Conservation (phyloP, 2,797 vertebrate genomes). For the Falco rusticolus region DNA sequence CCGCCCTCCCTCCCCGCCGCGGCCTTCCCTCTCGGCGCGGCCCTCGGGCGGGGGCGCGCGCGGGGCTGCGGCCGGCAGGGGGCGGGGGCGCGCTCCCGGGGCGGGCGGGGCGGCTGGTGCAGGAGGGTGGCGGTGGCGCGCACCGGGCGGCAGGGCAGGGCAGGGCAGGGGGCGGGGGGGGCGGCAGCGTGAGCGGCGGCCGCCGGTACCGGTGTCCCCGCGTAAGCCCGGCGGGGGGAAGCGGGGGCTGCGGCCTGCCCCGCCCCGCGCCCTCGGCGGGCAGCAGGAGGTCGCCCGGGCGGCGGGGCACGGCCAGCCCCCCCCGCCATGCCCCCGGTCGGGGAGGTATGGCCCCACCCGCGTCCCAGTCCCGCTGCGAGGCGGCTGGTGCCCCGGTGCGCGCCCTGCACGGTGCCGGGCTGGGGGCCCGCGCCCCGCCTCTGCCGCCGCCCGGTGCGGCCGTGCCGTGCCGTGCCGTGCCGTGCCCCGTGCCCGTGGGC, state of each 20-base stretch:
- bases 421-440: not conserved
- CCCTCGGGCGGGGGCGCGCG: not conserved
- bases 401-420: not conserved
- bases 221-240: not conserved
- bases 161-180: not conserved
- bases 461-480: too few species aligned
- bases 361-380: not conserved
- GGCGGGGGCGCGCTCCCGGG: not conserved
- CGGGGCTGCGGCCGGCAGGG: constrained; percentile 15
- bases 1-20: constrained; percentile 26
- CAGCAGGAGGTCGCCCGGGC: too few species aligned
- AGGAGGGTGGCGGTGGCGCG: not conserved
- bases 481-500: too few species aligned
- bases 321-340: not conserved
- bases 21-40: not conserved
- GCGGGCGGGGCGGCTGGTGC: not conserved
- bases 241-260: too few species aligned
- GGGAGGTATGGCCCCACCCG: not conserved
- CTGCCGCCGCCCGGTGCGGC: not conserved
- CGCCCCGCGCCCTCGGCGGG: not conserved
- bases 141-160: not conserved
- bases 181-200: not conserved
- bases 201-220: not conserved
- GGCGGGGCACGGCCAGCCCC: too few species aligned
- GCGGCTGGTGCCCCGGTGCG: too few species aligned